These are phyloP conservation scores for Cerceris rybyensis DNA, from an alignment of 2,888 invertebrate genomes.

Conservation along the genomic window DNA sequence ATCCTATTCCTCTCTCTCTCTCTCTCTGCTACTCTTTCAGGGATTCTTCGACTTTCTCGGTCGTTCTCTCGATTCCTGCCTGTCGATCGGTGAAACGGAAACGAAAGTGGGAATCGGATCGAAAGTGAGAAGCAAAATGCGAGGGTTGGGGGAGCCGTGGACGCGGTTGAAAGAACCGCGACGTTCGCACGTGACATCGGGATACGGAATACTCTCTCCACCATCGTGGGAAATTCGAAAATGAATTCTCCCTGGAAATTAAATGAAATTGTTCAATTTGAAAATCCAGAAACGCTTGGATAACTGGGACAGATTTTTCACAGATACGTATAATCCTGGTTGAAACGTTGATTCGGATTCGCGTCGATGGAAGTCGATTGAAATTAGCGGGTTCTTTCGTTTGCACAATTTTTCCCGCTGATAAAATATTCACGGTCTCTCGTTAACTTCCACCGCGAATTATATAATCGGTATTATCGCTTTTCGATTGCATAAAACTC, in stretches of 20 bases:
- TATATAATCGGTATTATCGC: slow-evolving; percentile 32
- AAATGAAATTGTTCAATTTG: too few species aligned
- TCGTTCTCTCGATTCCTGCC: neutral
- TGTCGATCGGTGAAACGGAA: neutral
- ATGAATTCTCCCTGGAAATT: too few species aligned
- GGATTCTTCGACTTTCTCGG: neutral
- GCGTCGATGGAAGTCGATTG: too few species aligned
- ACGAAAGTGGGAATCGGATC: slow-evolving; percentile 21
- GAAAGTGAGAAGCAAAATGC: neutral
- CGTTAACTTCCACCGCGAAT: slow-evolving; percentile 31
- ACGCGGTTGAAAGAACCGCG: neutral
- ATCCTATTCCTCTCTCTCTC: slow-evolving; percentile 2
- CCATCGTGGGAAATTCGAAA: too few species aligned
- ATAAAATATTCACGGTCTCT: slow-evolving; percentile 3
- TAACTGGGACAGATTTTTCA: too few species aligned
- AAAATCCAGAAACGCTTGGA: too few species aligned
- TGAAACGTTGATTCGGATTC: too few species aligned
- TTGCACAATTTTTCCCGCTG: too few species aligned
- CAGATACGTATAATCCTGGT: too few species aligned
- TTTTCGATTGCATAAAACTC: slow-evolving; percentile 2
- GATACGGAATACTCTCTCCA: neutral
- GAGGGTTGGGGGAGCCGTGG: neutral
- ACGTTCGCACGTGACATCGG: slow-evolving; percentile 1
- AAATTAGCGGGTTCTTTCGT: too few species aligned
- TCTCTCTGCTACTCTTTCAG: neutral